These are phyloP conservation scores for Sorex maritimensis DNA, from an alignment of 2,797 vertebrate species.

Conservation along the genomic window DNA sequence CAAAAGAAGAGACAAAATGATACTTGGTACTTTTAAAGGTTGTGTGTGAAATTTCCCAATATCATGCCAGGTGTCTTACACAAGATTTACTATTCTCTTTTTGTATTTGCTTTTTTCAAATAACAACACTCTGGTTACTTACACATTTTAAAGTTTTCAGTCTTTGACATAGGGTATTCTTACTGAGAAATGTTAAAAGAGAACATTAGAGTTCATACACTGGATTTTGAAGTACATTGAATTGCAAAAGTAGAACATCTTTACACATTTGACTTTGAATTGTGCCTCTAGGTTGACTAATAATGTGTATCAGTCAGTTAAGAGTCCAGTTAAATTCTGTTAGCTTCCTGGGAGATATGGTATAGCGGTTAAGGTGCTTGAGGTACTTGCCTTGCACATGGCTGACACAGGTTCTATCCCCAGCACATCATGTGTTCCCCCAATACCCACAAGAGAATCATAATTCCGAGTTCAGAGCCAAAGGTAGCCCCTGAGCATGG, in stretches of 20 bases:
- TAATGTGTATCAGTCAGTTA: not conserved
- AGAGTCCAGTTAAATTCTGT: not conserved
- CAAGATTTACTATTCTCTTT: too few species aligned
- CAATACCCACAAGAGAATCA: too few species aligned
- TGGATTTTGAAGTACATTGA: not conserved
- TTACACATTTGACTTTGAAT: constrained; percentile 23
- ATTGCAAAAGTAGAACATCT: not conserved
- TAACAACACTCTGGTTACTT: not conserved
- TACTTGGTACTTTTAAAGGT: too few species aligned
- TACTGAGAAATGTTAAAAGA: not conserved
- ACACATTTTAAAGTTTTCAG: not conserved
- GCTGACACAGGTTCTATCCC: too few species aligned
- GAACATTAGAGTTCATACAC: not conserved
- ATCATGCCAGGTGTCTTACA: too few species aligned
- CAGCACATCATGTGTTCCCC: too few species aligned
- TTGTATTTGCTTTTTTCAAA: not conserved
- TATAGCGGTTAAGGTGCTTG: too few species aligned
- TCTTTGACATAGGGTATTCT: not conserved
- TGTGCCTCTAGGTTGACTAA: not conserved
- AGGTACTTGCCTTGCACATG: too few species aligned
- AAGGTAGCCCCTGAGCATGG: too few species aligned
- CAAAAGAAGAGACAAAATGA: too few species aligned
- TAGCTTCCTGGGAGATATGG: too few species aligned
- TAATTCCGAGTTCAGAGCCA: not conserved
- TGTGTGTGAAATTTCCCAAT: too few species aligned